Conservation (phyloP, 2,888 invertebrate genomes). For the Sminthurides aquaticus region DNA sequence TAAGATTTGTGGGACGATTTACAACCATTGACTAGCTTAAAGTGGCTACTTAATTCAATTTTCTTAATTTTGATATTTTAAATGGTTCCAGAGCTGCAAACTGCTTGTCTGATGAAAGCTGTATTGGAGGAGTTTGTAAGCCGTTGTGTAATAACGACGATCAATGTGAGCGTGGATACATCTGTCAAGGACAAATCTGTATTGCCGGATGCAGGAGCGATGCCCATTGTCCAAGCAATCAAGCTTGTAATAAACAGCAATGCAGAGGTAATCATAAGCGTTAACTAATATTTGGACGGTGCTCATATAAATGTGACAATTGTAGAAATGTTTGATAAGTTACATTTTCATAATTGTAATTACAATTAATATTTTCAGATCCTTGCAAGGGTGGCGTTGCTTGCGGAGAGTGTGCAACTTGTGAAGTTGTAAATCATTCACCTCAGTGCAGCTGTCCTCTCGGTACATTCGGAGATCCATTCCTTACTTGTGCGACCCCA, state of each 20-base stretch:
- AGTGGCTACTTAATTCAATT: neutral
- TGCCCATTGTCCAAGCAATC: conserved; percentile 62
- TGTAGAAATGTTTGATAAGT: conserved; percentile 8
- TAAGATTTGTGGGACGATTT: conserved; percentile 46
- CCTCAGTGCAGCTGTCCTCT: conserved; percentile 66
- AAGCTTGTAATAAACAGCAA: conserved; percentile 74
- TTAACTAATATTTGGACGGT: neutral
- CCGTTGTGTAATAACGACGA: conserved; percentile 78
- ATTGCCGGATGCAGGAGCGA: conserved; percentile 80
- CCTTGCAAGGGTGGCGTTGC: conserved; percentile 66
- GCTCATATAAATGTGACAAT: neutral
- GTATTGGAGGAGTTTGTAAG: conserved; percentile 73
- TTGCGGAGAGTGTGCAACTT: conserved; percentile 77
- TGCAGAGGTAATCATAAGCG: conserved; percentile 67
- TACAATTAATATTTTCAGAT: conserved; percentile 58
- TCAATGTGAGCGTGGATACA: conserved; percentile 69
- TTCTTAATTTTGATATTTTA: conserved; percentile 12
- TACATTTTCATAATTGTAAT: too few relatives aligned
- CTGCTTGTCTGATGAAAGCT: conserved; percentile 77
- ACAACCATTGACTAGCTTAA: too few relatives aligned
- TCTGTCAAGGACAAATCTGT: conserved; percentile 79
- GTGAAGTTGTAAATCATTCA: conserved; percentile 72
- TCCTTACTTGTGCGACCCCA: conserved; percentile 67
- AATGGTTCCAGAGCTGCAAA: conserved; percentile 58
- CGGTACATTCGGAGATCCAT: conserved; percentile 73